These are phyloP conservation scores for Synergus laeviventris DNA, from an alignment of 2,888 invertebrate species.

Conservation along the genomic window DNA sequence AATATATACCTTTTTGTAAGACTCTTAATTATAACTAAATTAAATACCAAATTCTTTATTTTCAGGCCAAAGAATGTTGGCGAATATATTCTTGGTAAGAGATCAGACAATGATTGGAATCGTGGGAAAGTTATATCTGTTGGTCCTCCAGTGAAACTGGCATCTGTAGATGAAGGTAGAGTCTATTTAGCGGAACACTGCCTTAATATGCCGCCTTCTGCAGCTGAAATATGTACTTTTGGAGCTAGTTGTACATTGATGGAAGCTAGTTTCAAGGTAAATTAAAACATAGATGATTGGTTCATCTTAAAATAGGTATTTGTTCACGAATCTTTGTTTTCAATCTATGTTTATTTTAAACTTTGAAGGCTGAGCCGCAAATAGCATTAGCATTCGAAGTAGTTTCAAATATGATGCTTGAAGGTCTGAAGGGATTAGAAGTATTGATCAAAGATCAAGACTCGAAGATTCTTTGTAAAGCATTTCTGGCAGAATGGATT, in stretches of 20 bases:
- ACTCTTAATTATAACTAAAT: background rate
- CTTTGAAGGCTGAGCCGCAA: background rate
- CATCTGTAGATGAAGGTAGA: slow-evolving; percentile 63
- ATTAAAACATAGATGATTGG: background rate
- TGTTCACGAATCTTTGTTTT: background rate
- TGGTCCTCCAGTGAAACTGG: slow-evolving; percentile 57
- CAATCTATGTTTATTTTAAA: background rate
- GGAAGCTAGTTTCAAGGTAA: background rate
- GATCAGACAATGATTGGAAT: slow-evolving; percentile 60
- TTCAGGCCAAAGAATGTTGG: slow-evolving; percentile 58
- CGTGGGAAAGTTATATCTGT: slow-evolving; percentile 64
- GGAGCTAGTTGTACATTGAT: slow-evolving; percentile 57
- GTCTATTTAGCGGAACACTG: slow-evolving; percentile 51
- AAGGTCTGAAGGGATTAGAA: background rate
- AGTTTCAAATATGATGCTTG: background rate
- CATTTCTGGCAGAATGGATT: slow-evolving; percentile 60
- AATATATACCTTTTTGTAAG: background rate
- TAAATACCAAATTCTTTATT: background rate
- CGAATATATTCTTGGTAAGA: slow-evolving; percentile 63
- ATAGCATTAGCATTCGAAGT: background rate
- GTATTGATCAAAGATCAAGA: background rate
- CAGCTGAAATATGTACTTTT: slow-evolving; percentile 53
- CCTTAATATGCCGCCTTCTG: slow-evolving; percentile 57
- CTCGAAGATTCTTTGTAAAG: slow-evolving; percentile 36
- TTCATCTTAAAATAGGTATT: background rate